Conservation (phyloP, 92 coral and sea anemone genomes). For the Bergia puertoricense region DNA sequence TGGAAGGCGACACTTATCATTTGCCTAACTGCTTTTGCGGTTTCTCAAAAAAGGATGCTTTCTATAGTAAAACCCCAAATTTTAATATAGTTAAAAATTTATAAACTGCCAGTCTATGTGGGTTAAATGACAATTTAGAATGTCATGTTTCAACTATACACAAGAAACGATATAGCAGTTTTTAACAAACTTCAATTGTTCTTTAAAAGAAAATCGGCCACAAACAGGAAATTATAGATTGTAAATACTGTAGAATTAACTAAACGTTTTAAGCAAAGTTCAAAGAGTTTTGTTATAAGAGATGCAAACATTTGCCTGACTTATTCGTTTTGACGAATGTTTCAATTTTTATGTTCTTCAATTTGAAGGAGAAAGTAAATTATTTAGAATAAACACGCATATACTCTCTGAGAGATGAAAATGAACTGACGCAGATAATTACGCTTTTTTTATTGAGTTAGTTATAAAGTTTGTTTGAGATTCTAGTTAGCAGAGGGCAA, state of each 20-base stretch:
- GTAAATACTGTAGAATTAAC: neutral
- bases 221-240: neutral
- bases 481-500: too few relatives aligned
- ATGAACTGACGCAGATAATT: neutral
- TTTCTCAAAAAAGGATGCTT: neutral
- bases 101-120: neutral
- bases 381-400: neutral
- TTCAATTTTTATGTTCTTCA: neutral
- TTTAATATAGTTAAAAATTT: constrained; percentile 9
- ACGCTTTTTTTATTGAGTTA: too few relatives aligned
- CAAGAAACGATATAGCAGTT: neutral
- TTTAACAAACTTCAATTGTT: neutral
- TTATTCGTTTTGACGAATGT: neutral
- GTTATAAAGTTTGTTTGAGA: too few relatives aligned
- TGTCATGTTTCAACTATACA: neutral
- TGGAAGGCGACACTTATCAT: neutral
- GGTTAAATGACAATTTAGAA: neutral
- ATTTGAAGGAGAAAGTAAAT: neutral
- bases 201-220: neutral
- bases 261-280: neutral
- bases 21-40: constrained; percentile 28
- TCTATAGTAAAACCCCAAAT: neutral
- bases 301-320: neutral
- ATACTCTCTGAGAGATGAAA: neutral
- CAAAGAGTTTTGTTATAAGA: neutral